Evolutionary conservation across 2,888 invertebrate genomes (phyloP).

Genomic region (Ethmia dodecea): DNA sequence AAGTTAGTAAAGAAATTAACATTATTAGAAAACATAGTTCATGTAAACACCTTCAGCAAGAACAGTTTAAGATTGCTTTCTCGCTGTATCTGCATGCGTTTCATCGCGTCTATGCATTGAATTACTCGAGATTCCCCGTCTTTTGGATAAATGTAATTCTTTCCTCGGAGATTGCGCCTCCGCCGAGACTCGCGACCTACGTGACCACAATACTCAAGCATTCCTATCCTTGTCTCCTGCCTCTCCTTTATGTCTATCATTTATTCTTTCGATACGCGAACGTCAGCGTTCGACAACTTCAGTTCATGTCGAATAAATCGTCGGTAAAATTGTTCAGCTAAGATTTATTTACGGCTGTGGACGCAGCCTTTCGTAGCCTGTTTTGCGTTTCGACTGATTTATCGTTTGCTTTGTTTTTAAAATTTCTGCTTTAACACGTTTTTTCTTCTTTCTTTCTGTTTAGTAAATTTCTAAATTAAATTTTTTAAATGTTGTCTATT

Average conservation of each 20-base stretch:
- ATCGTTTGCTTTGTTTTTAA: conserved; percentile 52
- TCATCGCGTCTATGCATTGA: conserved; percentile 59
- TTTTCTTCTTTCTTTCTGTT: too few species aligned
- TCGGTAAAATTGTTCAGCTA: conserved; percentile 56
- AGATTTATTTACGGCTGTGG: conserved; percentile 64
- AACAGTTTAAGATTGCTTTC: too few species aligned
- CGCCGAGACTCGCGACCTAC: conserved; percentile 51
- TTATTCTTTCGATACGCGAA: conserved; percentile 64
- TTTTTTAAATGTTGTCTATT: too few species aligned
- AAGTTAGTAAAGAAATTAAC: too few species aligned
- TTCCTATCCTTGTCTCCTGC: conserved; percentile 54
- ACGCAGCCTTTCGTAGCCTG: conserved; percentile 49
- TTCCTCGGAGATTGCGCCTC: conserved; percentile 68
- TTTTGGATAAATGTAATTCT: conserved; percentile 73
- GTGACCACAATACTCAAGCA: conserved; percentile 65
- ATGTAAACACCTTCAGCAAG: too few species aligned
- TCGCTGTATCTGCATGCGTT: conserved; percentile 36
- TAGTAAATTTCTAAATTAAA: too few species aligned
- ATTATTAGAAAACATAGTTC: too few species aligned
- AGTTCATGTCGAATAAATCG: conserved; percentile 71
- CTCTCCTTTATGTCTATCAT: conserved; percentile 65
- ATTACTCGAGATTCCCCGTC: conserved; percentile 66
- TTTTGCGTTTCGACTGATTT: conserved; percentile 56
- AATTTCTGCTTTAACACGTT: conserved; percentile 40
- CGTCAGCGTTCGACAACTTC: conserved; percentile 74